Percentiles rank a stretch among this genome's conserved stretches.
Conservation (phyloP, 2,113 vertebrate species). For the Phyllostomus hastatus region DNA sequence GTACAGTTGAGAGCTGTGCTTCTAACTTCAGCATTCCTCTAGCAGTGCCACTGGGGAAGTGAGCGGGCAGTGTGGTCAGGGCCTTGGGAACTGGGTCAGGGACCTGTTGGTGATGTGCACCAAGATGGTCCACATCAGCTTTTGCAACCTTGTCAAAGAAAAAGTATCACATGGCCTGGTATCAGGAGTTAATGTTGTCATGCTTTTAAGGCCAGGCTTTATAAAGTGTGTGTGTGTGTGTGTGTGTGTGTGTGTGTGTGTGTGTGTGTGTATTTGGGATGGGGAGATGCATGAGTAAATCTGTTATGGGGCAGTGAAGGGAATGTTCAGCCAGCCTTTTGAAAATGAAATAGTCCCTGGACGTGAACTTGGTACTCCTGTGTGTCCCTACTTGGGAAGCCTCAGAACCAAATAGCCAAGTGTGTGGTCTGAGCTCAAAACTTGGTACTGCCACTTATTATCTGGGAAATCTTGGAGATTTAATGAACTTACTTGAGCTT, state of each 20-base stretch:
- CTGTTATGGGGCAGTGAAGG: background rate
- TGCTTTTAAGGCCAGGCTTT: background rate
- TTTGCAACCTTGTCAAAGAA: background rate
- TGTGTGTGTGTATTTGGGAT: background rate
- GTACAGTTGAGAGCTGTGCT: background rate
- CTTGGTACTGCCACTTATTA: background rate
- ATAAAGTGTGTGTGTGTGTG: background rate
- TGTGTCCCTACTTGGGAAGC: background rate
- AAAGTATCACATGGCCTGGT: background rate
- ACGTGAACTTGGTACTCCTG: background rate
- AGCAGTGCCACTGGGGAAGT: fast-evolving
- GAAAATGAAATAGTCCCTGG: background rate
- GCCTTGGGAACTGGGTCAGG: background rate
- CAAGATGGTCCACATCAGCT: background rate
- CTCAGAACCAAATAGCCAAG: background rate
- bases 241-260: background rate
- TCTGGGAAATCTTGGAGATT: background rate
- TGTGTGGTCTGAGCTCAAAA: background rate
- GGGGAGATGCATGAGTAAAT: background rate
- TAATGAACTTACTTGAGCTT: background rate
- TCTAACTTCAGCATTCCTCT: background rate
- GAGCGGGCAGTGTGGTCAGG: background rate
- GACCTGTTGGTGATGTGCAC: background rate
- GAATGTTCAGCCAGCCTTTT: background rate
- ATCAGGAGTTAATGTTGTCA: background rate